Base-by-base conservation (phyloP, 92 coral and sea anemone genomes). In the Pocillopora meandrina region DNA sequence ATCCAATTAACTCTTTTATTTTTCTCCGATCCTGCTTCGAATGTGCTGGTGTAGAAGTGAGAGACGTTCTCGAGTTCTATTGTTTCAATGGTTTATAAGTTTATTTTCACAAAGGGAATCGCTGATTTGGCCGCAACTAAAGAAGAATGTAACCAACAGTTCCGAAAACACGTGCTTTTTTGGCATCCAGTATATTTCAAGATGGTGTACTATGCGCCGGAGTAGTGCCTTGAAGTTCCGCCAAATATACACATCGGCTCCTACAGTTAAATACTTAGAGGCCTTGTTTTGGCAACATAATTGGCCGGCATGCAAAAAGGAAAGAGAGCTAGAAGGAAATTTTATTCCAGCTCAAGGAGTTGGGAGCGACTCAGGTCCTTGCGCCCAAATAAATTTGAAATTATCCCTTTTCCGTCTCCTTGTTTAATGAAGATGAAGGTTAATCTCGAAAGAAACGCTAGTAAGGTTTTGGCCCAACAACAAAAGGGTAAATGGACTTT, bases 111-210 rank as follows among this genome's bases (percentile, higher is more conserved):
- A 67, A 33, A n/a, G 33, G 33, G 72, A 67, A 67, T 78, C 7
- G 10, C 42, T 78, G 62, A 64, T 65, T 34, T 57, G 35, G 58
- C 17, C 23, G 59, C 18, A 19, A 26, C 19, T 69, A 60, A 23
- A 3, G 61, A 16, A n/a, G 23, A 52, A 21, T 52, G 49, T 17
- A 31, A 36, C 83, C 12, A 66, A 13, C 72, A 67, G 55, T 79
- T 65, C 23, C 26, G 83, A 59, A 65, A 65, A 57, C 16, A 21
- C 20, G 61, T 31, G 70, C 76, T 57, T 12, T 26, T 71, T 81
- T 81, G 20, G 69, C 57, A 81, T 70, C 59, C 49, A 76, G 71
- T 76, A 81, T 20, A 55, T 71, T 81, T 81, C 77, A 34, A 34
- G 67, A 52, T 56, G 52, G 52, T 70, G 62, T 71, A 42, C 52